Evolutionary conservation across 2,797 vertebrate genomes (phyloP), one percentile per base, ranked within the genome.

Genomic region (Coracias cyanogaster): DNA sequence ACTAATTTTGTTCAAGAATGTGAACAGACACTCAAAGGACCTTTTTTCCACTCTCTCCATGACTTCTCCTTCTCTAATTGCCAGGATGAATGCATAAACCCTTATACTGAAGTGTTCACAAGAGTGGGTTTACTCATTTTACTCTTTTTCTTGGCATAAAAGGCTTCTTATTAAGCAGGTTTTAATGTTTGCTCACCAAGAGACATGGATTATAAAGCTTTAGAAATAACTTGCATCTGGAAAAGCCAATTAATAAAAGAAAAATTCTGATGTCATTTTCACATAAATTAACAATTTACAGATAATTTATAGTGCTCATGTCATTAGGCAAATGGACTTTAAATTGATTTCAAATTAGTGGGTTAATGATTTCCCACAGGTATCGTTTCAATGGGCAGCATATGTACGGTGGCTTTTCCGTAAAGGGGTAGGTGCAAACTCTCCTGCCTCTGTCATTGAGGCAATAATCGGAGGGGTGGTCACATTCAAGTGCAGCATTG

Each of bases 311-410:
- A 80, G 82, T 67, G 93, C 81, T 96, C 89, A 41, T 97, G 90
- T 95, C 97, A 97, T 98, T 98, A 98, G 95, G 97, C 97, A 98
- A 98, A 98, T 98, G 96, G 86, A 92, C 95, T 97, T 98, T 96
- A 98, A 98, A 98, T 98, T 97, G 95, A 98, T 98, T 98, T 98
- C 95, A 72, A 96, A 98, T 98, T 97, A 98, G 97, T 35, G 71
- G 85, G 95, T 95, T 97, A 97, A 98, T 97, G 97, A 93, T 97
- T 98, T 97, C 95, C 96, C 83, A 61, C 86, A 92, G 96, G 97
- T 97, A 91, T 55, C 10, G 15, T 79, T 95, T 87, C 51, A 54
- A 55, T 74, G 92, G 84, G 82, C 82, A 91, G 91, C 52, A 25
- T 35, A n/a, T 31, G 82, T 20, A 1, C 49, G 29, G 60, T 15